Conservation (phyloP, 2,797 vertebrate species). For the Anguilla obscura region DNA sequence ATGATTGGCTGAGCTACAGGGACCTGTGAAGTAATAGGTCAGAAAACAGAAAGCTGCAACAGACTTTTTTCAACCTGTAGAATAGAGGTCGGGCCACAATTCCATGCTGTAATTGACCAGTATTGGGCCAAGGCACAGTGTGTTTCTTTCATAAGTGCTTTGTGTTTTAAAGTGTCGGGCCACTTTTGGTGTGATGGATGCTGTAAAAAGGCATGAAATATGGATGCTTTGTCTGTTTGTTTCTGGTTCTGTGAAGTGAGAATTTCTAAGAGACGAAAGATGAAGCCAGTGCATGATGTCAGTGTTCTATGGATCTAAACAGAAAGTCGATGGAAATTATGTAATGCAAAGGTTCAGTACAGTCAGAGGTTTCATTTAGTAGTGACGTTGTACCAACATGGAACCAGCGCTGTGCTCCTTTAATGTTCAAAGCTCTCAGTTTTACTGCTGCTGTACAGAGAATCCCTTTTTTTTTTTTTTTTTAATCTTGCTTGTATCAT, state of each 20-base stretch:
- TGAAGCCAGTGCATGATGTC: conserved; percentile 30
- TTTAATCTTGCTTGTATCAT: neutral
- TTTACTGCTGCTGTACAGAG: conserved; percentile 45
- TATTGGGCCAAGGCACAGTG: neutral
- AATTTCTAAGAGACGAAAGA: neutral
- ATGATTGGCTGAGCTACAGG: neutral
- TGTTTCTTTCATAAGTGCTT: neutral
- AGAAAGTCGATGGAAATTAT: neutral
- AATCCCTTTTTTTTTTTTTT: neutral
- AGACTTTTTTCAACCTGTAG: neutral
- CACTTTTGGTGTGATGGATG: neutral
- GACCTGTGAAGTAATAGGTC: neutral
- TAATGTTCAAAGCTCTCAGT: neutral
- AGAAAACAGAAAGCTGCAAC: neutral
- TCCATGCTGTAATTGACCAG: neutral
- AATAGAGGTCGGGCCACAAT: neutral
- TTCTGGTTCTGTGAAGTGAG: conserved; percentile 10
- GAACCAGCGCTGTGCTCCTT: neutral
- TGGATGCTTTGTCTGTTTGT: conserved; percentile 28
- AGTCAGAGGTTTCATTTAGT: neutral
- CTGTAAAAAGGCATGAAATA: conserved; percentile 44
- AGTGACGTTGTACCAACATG: neutral
- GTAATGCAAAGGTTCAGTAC: neutral
- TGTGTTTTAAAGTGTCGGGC: neutral
- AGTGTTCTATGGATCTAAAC: conserved; percentile 12